Conservation (phyloP, 2,888 invertebrate species). For the Chouioia cunea region DNA sequence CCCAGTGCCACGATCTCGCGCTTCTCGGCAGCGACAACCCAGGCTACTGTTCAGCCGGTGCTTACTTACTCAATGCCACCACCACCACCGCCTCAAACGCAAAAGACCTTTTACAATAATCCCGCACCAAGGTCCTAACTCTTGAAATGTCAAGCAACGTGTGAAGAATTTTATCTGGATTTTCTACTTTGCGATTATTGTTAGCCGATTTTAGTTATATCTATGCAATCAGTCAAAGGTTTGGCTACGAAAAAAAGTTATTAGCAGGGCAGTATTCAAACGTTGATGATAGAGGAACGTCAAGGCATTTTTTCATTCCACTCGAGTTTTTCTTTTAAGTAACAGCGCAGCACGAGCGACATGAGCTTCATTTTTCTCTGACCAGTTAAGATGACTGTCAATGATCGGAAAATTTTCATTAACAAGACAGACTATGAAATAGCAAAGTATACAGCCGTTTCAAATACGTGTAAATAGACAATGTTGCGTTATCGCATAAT, state of each 20-base stretch:
- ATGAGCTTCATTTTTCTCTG: background rate
- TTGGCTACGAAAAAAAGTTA: background rate
- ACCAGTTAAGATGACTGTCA: slow-evolving; percentile 24
- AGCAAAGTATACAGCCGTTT: slow-evolving; percentile 7
- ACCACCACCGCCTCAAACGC: slow-evolving; percentile 52
- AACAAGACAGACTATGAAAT: no score
- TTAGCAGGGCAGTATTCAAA: background rate
- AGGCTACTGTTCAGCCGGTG: slow-evolving; percentile 8
- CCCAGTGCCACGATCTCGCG: slow-evolving; percentile 44
- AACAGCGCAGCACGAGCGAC: no score
- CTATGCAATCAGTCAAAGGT: background rate
- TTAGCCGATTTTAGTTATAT: background rate
- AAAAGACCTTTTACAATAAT: slow-evolving; percentile 59
- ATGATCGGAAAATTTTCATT: no score
- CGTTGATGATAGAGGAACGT: background rate
- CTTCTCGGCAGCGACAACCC: slow-evolving; percentile 49
- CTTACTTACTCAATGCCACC: slow-evolving; percentile 44
- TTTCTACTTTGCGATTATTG: background rate
- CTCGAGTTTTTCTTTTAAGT: slow-evolving; percentile 11
- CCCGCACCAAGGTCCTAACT: slow-evolving; percentile 62
- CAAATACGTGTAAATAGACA: slow-evolving; percentile 52
- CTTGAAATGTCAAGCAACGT: background rate
- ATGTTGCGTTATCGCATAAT: slow-evolving; percentile 59
- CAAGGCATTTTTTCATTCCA: slow-evolving; percentile 25
- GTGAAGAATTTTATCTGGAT: background rate